Evolutionary conservation across 2,888 invertebrate species (phyloP), one percentile per base, ranked within the genome.

Genomic region (Halocaridina rubra): DNA sequence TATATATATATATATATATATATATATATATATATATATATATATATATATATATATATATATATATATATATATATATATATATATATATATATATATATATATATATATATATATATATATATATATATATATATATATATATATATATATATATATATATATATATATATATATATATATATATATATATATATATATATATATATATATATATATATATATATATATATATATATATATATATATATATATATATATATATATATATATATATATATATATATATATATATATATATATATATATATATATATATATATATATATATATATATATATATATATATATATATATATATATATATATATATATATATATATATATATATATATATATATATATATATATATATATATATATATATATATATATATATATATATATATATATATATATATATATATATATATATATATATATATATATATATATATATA

Each of bases 381-480:
- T 64, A 27, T 64, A 27, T 64, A 27, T 64, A 27, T 64, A 27
- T 64, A 24, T 64, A 27, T 64, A 27, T 64, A 27, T 64, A 64
- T 64, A 64, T 64, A 64, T 64, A 64, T 22, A 64, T 24, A 27
- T 64, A 64, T 13, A 64, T 64, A 8, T 4, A 64, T 27, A 64
- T 27, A 64, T 22, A 64, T 13, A 64, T 13, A 3, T 64, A 13
- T 27, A 64, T 64, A 64, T 27, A 64, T 64, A 64, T 64, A 46
- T 46, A 13, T 46, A 46, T 46, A 46, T 46, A 46, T 46, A 46
- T 46, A 13, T 46, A 13, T 46, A 8, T 46, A n/a, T n/a, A n/a
- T 46, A 64, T 27, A 64, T 64, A 64, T 64, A 64, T 64, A 64
- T 64, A 64, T 64, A 64, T 64, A 64, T 64, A 64, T 64, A 64